Conservation (phyloP, 2,888 invertebrate species). For the Eledona agricola region DNA sequence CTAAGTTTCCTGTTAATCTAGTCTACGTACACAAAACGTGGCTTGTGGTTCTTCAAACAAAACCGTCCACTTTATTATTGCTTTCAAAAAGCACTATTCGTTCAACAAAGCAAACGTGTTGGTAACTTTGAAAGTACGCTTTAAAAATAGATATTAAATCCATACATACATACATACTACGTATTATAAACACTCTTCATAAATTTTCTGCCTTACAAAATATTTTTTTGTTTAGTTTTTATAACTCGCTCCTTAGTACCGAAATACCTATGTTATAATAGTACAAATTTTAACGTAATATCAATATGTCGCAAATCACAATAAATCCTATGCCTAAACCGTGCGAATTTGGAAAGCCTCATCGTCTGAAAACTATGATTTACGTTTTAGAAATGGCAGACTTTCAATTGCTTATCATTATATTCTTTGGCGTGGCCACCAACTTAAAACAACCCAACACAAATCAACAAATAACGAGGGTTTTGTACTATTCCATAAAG, state of each 20-base stretch:
- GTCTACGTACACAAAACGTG: conserved; percentile 23
- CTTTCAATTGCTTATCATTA: conserved; percentile 43
- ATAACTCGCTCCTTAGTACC: conserved; percentile 38
- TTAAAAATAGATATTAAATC: conserved; percentile 33
- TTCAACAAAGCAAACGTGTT: conserved; percentile 11
- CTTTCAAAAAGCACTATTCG: conserved; percentile 21
- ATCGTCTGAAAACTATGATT: conserved; percentile 31
- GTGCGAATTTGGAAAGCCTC: conserved; percentile 37
- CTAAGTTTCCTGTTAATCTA: conserved; percentile 7
- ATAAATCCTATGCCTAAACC: conserved; percentile 35
- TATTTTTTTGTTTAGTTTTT: conserved; percentile 29
- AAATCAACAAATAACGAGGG: no score
- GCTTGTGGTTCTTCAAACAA: background rate
- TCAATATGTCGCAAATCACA: conserved; percentile 41
- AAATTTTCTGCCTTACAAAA: conserved; percentile 38
- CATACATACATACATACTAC: conserved; percentile 33
- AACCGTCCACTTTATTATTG: no score
- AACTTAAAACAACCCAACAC: no score
- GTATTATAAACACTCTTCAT: conserved; percentile 35
- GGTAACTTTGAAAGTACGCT: conserved; percentile 9
- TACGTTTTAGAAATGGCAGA: conserved; percentile 38
- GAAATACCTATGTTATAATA: conserved; percentile 41
- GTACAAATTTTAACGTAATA: no score
- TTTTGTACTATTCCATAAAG: no score
- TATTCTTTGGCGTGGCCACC: no score